phyloP scores from a whole-genome alignment of 53 echinoderm and acorn worm species.

The Actinopyga echinites region DNA sequence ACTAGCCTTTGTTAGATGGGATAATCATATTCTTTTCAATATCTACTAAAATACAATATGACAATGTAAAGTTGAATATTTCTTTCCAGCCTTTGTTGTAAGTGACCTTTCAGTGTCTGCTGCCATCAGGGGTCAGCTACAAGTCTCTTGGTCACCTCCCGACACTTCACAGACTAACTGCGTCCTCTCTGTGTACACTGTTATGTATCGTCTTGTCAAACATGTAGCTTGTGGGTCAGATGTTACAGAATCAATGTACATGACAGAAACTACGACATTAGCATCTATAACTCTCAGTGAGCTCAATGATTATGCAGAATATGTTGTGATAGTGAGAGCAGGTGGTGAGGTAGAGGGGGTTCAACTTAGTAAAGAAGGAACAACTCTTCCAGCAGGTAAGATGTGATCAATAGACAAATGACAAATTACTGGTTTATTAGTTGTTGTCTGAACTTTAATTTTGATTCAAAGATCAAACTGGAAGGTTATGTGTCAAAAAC shows the following conservation, averaged over 20 bases:
- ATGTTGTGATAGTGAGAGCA: neutral
- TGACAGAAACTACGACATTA: neutral
- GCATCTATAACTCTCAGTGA: neutral
- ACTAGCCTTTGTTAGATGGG: no score
- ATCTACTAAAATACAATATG: no score
- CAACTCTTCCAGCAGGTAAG: no score
- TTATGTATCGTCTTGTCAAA: neutral
- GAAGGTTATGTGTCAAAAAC: no score
- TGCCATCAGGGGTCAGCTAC: neutral
- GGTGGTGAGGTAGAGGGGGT: neutral
- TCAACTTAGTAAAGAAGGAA: no score
- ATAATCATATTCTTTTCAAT: no score
- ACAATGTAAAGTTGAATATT: no score
- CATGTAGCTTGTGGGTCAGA: neutral
- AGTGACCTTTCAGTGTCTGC: neutral
- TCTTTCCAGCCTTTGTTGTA: neutral
- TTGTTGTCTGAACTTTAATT: no score
- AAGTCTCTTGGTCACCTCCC: neutral
- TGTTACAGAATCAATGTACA: neutral
- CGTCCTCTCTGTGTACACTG: neutral
- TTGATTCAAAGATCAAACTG: no score
- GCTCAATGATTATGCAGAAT: neutral
- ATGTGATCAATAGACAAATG: no score
- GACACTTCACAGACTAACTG: neutral
- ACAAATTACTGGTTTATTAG: no score